Evolutionary conservation across 2,113 vertebrate genomes (phyloP).

Genomic region (Ptilorrhoa leucosticta): DNA sequence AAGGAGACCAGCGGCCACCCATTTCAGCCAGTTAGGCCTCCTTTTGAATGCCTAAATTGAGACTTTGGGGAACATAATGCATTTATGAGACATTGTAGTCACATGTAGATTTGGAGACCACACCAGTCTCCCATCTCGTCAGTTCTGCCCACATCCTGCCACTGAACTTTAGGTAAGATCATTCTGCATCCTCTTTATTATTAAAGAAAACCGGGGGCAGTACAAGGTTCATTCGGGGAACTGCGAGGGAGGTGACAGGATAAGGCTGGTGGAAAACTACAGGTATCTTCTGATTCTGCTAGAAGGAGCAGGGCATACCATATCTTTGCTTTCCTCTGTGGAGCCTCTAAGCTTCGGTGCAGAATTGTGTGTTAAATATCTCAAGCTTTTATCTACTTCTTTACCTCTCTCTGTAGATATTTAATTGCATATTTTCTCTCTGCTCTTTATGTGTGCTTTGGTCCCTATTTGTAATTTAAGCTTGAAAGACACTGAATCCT

Average conservation of each 20-base stretch:
- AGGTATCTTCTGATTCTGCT: background rate
- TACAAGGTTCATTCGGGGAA: background rate
- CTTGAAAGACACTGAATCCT: slow-evolving; percentile 12
- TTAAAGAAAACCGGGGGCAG: background rate
- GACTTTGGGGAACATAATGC: background rate
- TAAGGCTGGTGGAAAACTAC: background rate
- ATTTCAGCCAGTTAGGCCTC: background rate
- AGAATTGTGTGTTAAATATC: background rate
- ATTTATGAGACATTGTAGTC: background rate
- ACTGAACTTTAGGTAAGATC: slow-evolving; percentile 13
- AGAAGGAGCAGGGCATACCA: background rate
- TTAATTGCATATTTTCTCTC: background rate
- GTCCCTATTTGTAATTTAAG: background rate
- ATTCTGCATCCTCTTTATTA: background rate
- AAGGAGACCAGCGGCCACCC: background rate
- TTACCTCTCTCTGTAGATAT: background rate
- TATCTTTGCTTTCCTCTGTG: background rate
- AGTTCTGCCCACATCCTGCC: slow-evolving; percentile 19
- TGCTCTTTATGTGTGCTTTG: background rate
- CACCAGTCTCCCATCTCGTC: background rate
- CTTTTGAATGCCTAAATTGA: background rate
- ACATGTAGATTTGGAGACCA: background rate
- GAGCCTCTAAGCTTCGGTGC: background rate
- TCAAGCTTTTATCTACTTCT: background rate
- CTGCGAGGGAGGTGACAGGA: slow-evolving; percentile 14